Evolutionary conservation across 1,140 invertebrate species (phyloP).

Genomic region (Lethrus apterus): DNA sequence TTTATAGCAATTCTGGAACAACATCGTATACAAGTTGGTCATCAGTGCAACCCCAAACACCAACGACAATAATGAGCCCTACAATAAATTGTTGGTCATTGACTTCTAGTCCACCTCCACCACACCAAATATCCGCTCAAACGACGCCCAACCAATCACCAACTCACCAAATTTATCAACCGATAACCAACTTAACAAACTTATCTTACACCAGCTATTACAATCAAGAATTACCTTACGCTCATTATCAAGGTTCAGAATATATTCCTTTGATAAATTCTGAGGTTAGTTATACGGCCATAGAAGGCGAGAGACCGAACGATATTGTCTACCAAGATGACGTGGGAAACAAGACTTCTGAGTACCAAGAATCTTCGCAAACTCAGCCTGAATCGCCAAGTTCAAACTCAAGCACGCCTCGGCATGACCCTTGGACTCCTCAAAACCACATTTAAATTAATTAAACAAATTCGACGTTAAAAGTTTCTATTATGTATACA

Average conservation of each 20-base stretch:
- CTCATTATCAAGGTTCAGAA: constrained; percentile 35
- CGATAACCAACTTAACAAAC: constrained; percentile 36
- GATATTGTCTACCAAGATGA: constrained; percentile 29
- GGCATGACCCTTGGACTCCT: constrained; percentile 26
- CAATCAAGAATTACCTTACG: constrained; percentile 30
- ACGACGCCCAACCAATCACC: constrained; percentile 37
- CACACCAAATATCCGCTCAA: constrained; percentile 34
- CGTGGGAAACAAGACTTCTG: constrained; percentile 15
- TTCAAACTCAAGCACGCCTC: constrained; percentile 23
- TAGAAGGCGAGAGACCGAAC: constrained; percentile 24
- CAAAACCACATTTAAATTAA: constrained; percentile 18
- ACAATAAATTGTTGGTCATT: constrained; percentile 38
- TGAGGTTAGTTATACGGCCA: constrained; percentile 28
- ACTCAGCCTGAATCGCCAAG: constrained; percentile 25
- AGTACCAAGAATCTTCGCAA: constrained; percentile 18
- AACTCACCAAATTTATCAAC: constrained; percentile 38
- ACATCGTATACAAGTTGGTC: constrained; percentile 37
- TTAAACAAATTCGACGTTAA: neutral
- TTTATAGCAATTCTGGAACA: constrained; percentile 27
- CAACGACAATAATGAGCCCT: constrained; percentile 31
- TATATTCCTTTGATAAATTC: constrained; percentile 28
- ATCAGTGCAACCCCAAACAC: constrained; percentile 33
- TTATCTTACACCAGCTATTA: constrained; percentile 38
- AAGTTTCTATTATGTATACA: too few relatives aligned
- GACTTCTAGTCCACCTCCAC: constrained; percentile 36